These are phyloP conservation scores for Ormyrus pomaceus DNA, from an alignment of 2,888 invertebrate species.

Conservation along the genomic window DNA sequence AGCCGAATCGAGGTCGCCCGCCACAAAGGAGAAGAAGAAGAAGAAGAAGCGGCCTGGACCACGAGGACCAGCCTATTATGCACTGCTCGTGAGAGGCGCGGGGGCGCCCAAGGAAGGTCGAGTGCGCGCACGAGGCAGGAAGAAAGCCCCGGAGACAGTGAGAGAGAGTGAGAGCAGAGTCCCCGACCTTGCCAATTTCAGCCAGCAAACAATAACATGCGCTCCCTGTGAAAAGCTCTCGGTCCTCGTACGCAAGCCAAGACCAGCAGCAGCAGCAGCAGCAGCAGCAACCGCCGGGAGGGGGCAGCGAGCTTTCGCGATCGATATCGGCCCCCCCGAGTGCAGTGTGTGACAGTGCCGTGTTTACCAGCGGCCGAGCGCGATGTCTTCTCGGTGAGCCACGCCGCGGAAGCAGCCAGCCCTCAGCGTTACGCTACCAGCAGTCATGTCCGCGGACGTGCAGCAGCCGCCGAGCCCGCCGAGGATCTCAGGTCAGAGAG, in stretches of 20 bases:
- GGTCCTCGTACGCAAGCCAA: no score
- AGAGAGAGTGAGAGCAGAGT: background rate
- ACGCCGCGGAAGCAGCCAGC: background rate
- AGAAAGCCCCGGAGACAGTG: background rate
- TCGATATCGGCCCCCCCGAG: conserved; percentile 18
- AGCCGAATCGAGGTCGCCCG: no score
- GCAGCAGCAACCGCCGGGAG: no score
- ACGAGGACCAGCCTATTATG: no score
- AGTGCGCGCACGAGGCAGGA: background rate
- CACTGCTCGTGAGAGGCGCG: no score
- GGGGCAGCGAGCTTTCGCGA: background rate
- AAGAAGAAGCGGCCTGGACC: no score
- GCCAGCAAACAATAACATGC: no score
- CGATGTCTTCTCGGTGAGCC: background rate
- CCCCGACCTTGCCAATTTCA: no score
- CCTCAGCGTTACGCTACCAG: no score
- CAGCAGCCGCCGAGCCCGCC: conserved; percentile 47
- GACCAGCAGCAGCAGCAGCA: no score
- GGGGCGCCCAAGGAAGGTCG: background rate
- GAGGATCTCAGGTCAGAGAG: conserved; percentile 39
- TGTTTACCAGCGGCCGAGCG: conserved; percentile 32
- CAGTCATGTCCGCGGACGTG: conserved; percentile 47
- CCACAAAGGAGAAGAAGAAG: no score
- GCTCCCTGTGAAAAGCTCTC: no score
- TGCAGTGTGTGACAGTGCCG: conserved; percentile 12